A percentile compares a stretch with the other conserved stretches of the same genome.
Conservation (phyloP, 1,140 invertebrate genomes). For the Pomacea maculata region DNA sequence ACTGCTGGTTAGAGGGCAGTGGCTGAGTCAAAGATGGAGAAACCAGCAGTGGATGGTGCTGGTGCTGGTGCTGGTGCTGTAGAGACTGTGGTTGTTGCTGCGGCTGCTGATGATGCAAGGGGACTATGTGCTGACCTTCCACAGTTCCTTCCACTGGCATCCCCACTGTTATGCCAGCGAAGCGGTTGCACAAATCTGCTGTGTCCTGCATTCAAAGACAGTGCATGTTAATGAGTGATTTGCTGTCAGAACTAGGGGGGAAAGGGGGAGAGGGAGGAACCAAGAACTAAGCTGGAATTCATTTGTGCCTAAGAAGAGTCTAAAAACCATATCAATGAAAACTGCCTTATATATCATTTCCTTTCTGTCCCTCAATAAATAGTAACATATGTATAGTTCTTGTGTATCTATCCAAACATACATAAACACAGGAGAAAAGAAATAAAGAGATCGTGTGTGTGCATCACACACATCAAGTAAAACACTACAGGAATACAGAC, state of each 20-base stretch:
- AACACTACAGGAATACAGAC: background rate
- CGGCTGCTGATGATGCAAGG: background rate
- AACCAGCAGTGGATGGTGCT: constrained; percentile 15
- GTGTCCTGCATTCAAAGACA: constrained; percentile 9
- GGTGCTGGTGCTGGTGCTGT: background rate
- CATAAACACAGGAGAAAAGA: too few species aligned
- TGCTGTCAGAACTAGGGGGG: background rate
- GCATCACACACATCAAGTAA: too few species aligned
- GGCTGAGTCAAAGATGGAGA: constrained; percentile 4
- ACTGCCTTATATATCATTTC: too few species aligned
- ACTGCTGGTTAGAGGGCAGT: constrained; percentile 8
- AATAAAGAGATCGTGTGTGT: too few species aligned
- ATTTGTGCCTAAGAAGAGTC: too few species aligned
- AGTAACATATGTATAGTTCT: too few species aligned
- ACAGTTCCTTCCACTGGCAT: constrained; percentile 5
- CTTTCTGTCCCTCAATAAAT: too few species aligned
- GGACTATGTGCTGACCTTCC: constrained; percentile 9
- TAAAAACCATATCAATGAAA: too few species aligned
- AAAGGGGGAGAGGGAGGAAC: background rate
- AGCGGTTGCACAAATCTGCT: constrained; percentile 12
- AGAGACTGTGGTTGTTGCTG: background rate
- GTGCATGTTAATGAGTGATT: background rate
- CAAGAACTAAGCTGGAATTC: too few species aligned
- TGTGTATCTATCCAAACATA: too few species aligned
- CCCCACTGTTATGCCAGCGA: constrained; percentile 7